Evolutionary conservation across 2,888 invertebrate species (phyloP), one percentile per base, ranked within the genome.

Genomic region (Drosophila tanythrix): DNA sequence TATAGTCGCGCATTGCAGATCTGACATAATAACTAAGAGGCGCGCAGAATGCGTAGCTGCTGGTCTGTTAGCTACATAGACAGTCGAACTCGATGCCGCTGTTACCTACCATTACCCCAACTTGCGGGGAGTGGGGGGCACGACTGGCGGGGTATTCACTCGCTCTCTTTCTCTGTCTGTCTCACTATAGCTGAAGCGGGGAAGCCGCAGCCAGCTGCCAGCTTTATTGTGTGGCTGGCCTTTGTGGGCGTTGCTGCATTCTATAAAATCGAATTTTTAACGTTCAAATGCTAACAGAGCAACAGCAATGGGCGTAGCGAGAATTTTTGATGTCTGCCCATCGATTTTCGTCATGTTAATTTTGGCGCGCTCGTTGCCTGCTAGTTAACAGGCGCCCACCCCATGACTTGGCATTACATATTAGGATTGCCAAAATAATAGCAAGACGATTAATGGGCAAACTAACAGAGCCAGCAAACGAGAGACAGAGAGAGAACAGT

Each of bases 231-330:
- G 21, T 55, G 40, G 46, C 46, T 61, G 70, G 61, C 57, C 62
- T 70, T 70, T 76, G 82, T 77, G 87, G 85, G 89, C 85, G 84
- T 89, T 81, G 88, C 88, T 82, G 88, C 88, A 88, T 89, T 87
- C 82, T 90, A 82, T 86, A 91, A 91, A 90, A 91, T 91, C 90
- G 91, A 91, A 91, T 91, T 91, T 91, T 91, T 89, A 91, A 91
- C 91, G 91, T 89, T 88, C 85, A 91, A 91, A 89, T 80, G 82
- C 69, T 83, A 90, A 85, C 87, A 89, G 91, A 89, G 82, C 27
- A 77, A 56, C 91, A 91, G 90, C 62, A 89, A 46, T 58, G 29
- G 31, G 61, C 56, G 60, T 56, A 76, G 76, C 68, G 55, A 55
- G 56, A 50, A 35, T 8, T 50, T 40, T 25, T 35, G 21, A 57